Conservation (phyloP, 2,888 invertebrate species). For the Ormyrus thymus region DNA sequence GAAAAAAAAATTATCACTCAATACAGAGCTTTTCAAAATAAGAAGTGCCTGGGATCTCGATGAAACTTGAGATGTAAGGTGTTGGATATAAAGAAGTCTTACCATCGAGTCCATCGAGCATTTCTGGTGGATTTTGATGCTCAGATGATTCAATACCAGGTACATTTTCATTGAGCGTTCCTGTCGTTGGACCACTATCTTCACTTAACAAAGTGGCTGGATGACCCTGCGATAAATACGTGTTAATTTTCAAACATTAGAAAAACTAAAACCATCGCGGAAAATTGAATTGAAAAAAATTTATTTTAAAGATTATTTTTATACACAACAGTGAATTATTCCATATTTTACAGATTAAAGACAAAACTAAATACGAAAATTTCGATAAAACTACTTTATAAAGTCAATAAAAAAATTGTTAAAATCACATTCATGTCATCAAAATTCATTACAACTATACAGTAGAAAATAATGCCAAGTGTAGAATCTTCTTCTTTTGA, state of each 20-base stretch:
- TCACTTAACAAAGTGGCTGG: slow-evolving; percentile 71
- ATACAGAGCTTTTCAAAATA: not conserved
- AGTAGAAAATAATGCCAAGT: slow-evolving; percentile 41
- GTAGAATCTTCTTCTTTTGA: slow-evolving; percentile 21
- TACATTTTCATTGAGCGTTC: slow-evolving; percentile 70
- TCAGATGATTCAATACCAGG: slow-evolving; percentile 71
- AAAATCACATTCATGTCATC: not conserved
- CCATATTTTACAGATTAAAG: slow-evolving; percentile 9
- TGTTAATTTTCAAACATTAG: not conserved
- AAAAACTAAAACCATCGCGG: not conserved
- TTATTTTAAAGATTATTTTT: slow-evolving; percentile 10
- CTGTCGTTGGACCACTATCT: slow-evolving; percentile 70
- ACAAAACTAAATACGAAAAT: not conserved
- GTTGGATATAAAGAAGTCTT: slow-evolving; percentile 63
- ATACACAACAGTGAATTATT: not conserved
- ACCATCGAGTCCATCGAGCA: slow-evolving; percentile 75
- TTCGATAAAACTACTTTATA: slow-evolving; percentile 2
- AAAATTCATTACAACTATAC: slow-evolving; percentile 48
- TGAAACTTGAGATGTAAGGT: slow-evolving; percentile 60
- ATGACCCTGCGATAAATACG: slow-evolving; percentile 67
- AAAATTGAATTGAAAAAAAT: not conserved
- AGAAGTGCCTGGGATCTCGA: slow-evolving; percentile 63
- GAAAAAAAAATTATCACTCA: not conserved
- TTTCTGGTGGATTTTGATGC: slow-evolving; percentile 73
- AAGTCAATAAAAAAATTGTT: not conserved